These are phyloP conservation scores for Eolophus roseicapilla DNA, from an alignment of 2,113 vertebrate species.

Conservation along the genomic window DNA sequence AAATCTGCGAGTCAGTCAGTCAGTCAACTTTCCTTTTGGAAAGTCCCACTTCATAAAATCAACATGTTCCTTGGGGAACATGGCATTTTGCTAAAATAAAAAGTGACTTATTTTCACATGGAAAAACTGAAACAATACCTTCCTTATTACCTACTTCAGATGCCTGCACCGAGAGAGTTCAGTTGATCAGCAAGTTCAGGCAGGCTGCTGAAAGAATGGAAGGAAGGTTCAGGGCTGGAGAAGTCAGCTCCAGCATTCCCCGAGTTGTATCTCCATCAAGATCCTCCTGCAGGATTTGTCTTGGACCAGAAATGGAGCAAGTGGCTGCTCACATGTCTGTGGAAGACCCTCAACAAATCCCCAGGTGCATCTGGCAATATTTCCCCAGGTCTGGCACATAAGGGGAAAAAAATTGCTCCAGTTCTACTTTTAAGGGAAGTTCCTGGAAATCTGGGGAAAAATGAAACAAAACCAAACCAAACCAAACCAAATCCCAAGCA, in stretches of 20 bases:
- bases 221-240: background rate
- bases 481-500: accelerated
- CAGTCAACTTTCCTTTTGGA: background rate
- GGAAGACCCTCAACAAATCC: background rate
- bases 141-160: background rate
- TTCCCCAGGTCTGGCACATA: background rate
- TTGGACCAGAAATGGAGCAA: background rate
- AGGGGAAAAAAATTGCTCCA: background rate
- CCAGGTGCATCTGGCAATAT: background rate
- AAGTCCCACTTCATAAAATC: background rate
- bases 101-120: background rate
- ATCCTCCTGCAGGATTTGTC: background rate
- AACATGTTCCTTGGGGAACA: background rate
- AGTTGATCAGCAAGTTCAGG: background rate
- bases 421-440: background rate
- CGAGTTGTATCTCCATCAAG: background rate
- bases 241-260: background rate
- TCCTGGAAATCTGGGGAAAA: background rate
- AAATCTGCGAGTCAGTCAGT: background rate
- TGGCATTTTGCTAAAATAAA: background rate
- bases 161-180: background rate
- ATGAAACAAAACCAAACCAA: background rate
- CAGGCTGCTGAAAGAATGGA: background rate
- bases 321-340: background rate
- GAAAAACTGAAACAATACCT: background rate